A percentile compares a stretch with the other conserved stretches of the same genome.
Conservation (phyloP, 1,140 invertebrate species). For the Bombyx mandarina region DNA sequence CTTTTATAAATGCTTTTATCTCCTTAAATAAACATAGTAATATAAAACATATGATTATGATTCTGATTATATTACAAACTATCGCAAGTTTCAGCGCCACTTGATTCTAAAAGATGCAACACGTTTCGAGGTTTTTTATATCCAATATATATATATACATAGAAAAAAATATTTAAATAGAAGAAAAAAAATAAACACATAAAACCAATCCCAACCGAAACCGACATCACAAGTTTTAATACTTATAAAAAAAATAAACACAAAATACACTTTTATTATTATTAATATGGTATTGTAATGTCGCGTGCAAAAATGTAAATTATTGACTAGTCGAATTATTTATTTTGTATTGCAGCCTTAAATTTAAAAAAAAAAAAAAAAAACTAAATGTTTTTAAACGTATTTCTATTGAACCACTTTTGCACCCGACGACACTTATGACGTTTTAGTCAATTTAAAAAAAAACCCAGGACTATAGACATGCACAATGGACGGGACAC, state of each 20-base stretch:
- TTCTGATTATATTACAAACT: too few relatives aligned
- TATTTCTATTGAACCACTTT: conserved; percentile 9
- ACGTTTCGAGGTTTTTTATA: too few relatives aligned
- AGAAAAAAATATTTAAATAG: conserved; percentile 10
- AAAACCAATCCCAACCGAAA: conserved; percentile 60
- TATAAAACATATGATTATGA: too few relatives aligned
- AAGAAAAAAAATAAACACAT: conserved; percentile 27
- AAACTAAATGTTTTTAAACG: too few relatives aligned
- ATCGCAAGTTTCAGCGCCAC: too few relatives aligned
- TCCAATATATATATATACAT: conserved; percentile 1
- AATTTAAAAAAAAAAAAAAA: background rate
- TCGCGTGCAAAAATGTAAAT: background rate
- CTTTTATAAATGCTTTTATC: too few relatives aligned
- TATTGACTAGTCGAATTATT: too few relatives aligned
- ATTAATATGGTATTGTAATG: background rate
- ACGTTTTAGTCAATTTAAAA: conserved; percentile 39
- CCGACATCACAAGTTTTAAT: conserved; percentile 36
- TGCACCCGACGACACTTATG: conserved; percentile 29
- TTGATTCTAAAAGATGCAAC: too few relatives aligned
- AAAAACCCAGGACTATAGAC: conserved; percentile 22
- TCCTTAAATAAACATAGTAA: too few relatives aligned
- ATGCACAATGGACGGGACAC: conserved; percentile 43
- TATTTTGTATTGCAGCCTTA: too few relatives aligned
- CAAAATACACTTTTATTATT: background rate
- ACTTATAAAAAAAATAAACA: background rate